Conservation (phyloP, 2,888 invertebrate genomes). For the Trachelus troglodyta region DNA sequence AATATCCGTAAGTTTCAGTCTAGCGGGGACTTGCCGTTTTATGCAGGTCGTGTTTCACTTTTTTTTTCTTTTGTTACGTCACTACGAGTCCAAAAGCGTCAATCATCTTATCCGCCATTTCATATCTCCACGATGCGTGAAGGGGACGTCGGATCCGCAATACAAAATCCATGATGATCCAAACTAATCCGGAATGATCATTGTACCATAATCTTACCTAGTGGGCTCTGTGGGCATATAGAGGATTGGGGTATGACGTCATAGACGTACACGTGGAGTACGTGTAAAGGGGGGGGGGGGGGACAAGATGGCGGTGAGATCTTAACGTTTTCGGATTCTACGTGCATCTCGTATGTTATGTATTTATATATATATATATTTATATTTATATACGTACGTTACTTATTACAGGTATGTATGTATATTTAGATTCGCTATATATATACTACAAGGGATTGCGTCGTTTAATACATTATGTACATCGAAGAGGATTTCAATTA, state of each 20-base stretch:
- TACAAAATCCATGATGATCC: background rate
- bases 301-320: background rate
- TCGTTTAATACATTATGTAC: slow-evolving; percentile 40
- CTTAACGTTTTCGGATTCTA: background rate
- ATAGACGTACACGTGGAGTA: background rate
- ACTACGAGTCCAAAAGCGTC: background rate
- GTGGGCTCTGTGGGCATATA: background rate
- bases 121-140: background rate
- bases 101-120: background rate
- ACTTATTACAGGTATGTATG: slow-evolving; percentile 9
- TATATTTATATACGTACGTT: slow-evolving; percentile 2
- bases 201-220: background rate
- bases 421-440: slow-evolving; percentile 8
- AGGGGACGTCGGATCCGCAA: background rate
- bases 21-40: slow-evolving; percentile 38
- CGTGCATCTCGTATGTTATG: background rate
- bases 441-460: slow-evolving; percentile 23
- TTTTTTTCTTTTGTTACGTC: background rate
- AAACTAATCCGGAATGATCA: background rate
- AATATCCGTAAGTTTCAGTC: slow-evolving; percentile 46
- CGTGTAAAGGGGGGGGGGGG: background rate
- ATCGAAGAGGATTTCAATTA: slow-evolving; percentile 27
- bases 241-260: background rate
- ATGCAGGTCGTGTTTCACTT: background rate
- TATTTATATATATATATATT: slow-evolving; percentile 1